Percentiles rank a stretch among this genome's conserved stretches.
Evolutionary conservation across 2,113 vertebrate genomes (phyloP).

Genomic region (Tenrec ecaudatus): DNA sequence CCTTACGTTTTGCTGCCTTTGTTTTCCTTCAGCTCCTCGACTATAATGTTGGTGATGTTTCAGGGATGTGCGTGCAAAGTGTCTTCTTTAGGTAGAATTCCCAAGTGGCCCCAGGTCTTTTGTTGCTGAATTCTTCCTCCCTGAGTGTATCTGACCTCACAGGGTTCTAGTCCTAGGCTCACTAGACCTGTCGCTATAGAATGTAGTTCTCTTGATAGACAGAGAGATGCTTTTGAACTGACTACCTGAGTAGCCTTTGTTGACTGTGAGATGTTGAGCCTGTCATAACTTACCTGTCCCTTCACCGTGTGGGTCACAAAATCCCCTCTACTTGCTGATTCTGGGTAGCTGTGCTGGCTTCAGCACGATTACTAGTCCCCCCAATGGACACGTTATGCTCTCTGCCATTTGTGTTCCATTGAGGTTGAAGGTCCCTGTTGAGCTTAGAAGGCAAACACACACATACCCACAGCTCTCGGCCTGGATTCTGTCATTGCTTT

Average conservation of each 20-base stretch:
- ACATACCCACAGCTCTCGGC: not conserved
- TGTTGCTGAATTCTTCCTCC: not conserved
- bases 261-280: not conserved
- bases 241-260: not conserved
- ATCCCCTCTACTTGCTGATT: not conserved
- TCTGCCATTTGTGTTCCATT: not conserved
- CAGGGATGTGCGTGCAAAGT: not conserved
- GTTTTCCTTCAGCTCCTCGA: not conserved
- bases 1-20: not conserved
- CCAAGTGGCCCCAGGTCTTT: too few species aligned
- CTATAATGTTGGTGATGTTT: not conserved
- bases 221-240: not conserved
- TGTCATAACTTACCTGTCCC: not conserved
- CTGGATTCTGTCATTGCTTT: not conserved
- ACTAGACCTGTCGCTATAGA: not conserved
- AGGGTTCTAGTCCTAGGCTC: not conserved
- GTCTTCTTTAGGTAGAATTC: not conserved
- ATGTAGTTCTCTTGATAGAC: not conserved
- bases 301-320: not conserved
- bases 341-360: accelerated
- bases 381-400: not conserved
- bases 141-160: not conserved
- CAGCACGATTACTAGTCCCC: not conserved
- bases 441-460: not conserved
- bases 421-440: not conserved